These are phyloP conservation scores for Trichopoda pennipes DNA, from an alignment of 2,888 invertebrate genomes.

Conservation along the genomic window DNA sequence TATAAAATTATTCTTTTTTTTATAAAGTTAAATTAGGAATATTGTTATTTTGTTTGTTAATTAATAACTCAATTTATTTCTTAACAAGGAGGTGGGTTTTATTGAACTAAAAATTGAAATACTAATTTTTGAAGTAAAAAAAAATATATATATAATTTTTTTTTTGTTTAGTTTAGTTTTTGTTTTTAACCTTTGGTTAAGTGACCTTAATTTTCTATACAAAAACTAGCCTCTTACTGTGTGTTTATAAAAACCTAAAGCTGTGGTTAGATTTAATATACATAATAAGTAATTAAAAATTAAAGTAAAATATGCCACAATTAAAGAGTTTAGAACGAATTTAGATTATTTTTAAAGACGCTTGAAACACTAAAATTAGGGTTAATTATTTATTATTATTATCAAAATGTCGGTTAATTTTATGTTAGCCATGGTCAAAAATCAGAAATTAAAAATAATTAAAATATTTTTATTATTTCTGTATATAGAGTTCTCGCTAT, in stretches of 20 bases:
- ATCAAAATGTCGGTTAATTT: too few species aligned
- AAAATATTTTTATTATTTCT: too few species aligned
- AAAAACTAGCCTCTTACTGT: conserved; percentile 50
- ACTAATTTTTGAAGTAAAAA: conserved; percentile 29
- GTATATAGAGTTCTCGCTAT: too few species aligned
- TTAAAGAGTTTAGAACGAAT: not conserved
- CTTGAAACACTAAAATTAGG: too few species aligned
- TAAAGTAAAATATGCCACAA: conserved; percentile 46
- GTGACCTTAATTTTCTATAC: conserved; percentile 14
- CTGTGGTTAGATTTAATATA: conserved; percentile 43
- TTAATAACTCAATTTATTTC: conserved; percentile 43
- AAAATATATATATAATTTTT: conserved; percentile 11
- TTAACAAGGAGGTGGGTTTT: conserved; percentile 61
- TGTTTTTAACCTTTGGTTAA: conserved; percentile 14
- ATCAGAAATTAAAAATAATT: too few species aligned
- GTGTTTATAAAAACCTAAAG: conserved; percentile 59
- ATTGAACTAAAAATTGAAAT: conserved; percentile 58
- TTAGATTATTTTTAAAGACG: too few species aligned
- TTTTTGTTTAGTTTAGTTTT: conserved; percentile 4
- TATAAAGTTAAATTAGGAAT: conserved; percentile 58
- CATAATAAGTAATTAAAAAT: not conserved
- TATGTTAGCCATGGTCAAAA: too few species aligned
- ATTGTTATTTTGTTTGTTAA: conserved; percentile 42
- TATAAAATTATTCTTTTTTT: conserved; percentile 30
- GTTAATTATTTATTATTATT: too few species aligned